Evolutionary conservation across 30 jellyfish, hydroid and myxozoan species (phyloP).

Genomic region (Catostylus mosaicus): DNA sequence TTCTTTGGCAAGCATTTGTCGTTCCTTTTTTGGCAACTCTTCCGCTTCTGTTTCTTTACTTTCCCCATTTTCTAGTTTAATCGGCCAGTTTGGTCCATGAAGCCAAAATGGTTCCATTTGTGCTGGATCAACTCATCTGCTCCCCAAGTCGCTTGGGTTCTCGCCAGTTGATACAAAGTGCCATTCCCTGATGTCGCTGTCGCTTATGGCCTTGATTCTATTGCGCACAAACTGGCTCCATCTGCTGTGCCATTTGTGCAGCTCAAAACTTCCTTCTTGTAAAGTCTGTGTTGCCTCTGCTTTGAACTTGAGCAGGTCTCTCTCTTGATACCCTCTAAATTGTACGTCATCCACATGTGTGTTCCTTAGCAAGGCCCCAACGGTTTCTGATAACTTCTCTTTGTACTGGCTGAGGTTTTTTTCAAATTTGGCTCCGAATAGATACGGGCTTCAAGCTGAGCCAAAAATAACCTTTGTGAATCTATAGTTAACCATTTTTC

Average conservation of each 20-base stretch:
- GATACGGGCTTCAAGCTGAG: constrained; percentile 50
- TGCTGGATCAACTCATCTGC: constrained; percentile 48
- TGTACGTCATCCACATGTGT: constrained; percentile 71
- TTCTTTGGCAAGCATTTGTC: neutral
- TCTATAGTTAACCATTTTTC: constrained; percentile 50
- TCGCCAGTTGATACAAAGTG: constrained; percentile 49
- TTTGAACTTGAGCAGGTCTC: constrained; percentile 53
- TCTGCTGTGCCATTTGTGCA: constrained; percentile 74
- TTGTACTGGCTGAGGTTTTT: constrained; percentile 53
- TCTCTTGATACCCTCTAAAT: constrained; percentile 34
- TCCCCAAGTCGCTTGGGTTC: constrained; percentile 62
- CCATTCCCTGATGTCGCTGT: constrained; percentile 49
- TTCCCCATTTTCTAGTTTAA: constrained; percentile 13
- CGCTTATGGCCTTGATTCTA: constrained; percentile 60
- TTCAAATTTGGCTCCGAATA: constrained; percentile 58
- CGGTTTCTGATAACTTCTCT: constrained; percentile 56
- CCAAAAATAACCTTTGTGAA: constrained; percentile 63
- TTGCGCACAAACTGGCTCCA: constrained; percentile 57
- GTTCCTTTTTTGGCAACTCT: constrained; percentile 31
- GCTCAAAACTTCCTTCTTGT: constrained; percentile 57
- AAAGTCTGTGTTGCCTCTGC: constrained; percentile 57
- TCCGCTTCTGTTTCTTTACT: constrained; percentile 35
- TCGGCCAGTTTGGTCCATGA: constrained; percentile 44
- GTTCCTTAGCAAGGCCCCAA: constrained; percentile 58
- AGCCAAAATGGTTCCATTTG: constrained; percentile 49